Percentiles rank a stretch among this genome's conserved stretches.
Evolutionary conservation across 2,113 vertebrate genomes (phyloP).

Genomic region (Hyla sarda): DNA sequence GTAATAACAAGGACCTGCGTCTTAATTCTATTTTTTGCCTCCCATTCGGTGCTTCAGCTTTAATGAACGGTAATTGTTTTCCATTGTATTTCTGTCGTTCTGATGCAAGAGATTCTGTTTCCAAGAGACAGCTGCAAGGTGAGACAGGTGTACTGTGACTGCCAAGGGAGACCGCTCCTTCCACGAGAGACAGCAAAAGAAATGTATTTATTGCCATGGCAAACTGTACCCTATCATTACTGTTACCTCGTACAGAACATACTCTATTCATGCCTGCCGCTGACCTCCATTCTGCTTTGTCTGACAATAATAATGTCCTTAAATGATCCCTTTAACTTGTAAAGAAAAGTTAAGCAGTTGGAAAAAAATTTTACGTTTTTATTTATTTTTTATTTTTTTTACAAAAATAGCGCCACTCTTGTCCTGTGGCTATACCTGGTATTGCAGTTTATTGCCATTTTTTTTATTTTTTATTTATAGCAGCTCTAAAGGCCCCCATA

Average conservation of each 20-base stretch:
- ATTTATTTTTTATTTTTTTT: no score
- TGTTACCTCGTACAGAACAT: background rate
- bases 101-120: constrained; percentile 55
- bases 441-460: background rate
- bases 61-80: constrained; percentile 47
- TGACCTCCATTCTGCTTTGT: background rate
- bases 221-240: background rate
- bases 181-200: accelerated
- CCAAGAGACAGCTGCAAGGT: constrained; percentile 50
- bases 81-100: constrained; percentile 53
- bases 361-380: no score
- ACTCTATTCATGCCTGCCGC: background rate
- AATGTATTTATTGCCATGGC: constrained; percentile 28
- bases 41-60: constrained; percentile 11
- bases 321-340: background rate
- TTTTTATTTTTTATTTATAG: no score
- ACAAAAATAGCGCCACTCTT: background rate
- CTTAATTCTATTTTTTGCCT: constrained; percentile 43
- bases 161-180: background rate
- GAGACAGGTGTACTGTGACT: background rate
- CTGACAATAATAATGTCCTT: background rate
- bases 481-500: no score
- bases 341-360: no score
- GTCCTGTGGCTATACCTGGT: background rate
- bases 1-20: constrained; percentile 32